A percentile compares a stretch with the other conserved stretches of the same genome.
Conservation (phyloP, 2,113 vertebrate genomes). For the Apus apus region DNA sequence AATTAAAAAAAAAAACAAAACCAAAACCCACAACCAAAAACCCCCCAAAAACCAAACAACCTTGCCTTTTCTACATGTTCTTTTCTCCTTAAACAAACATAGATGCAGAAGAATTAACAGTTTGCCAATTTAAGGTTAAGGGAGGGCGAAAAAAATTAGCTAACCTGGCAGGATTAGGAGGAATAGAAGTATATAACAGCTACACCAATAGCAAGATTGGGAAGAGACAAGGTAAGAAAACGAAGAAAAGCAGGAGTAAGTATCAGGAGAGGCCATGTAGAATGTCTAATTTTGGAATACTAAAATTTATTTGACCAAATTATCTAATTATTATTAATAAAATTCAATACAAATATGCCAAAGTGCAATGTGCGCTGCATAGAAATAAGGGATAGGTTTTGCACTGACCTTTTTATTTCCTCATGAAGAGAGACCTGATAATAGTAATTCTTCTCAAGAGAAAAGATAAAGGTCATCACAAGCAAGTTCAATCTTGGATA, state of each 20-base stretch:
- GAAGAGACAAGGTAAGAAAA: background rate
- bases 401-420: slow-evolving; percentile 52
- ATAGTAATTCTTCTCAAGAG: slow-evolving; percentile 51
- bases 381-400: slow-evolving; percentile 20
- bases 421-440: slow-evolving; percentile 27
- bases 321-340: slow-evolving; percentile 19
- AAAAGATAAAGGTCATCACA: slow-evolving; percentile 60
- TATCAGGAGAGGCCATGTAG: background rate
- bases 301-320: background rate
- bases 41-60: background rate
- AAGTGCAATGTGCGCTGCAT: background rate
- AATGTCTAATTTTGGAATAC: background rate
- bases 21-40: background rate
- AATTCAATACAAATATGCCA: slow-evolving; percentile 13
- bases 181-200: background rate
- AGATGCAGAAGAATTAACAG: background rate
- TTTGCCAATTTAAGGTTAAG: background rate
- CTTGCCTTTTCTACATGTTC: background rate
- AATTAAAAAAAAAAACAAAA: background rate
- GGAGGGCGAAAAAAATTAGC: background rate
- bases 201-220: background rate
- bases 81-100: background rate
- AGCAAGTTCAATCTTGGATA: slow-evolving; percentile 13
- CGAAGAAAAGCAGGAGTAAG: background rate
- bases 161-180: background rate